Conservation (phyloP, 2,888 invertebrate species). For the Lasioglossum malachurum region DNA sequence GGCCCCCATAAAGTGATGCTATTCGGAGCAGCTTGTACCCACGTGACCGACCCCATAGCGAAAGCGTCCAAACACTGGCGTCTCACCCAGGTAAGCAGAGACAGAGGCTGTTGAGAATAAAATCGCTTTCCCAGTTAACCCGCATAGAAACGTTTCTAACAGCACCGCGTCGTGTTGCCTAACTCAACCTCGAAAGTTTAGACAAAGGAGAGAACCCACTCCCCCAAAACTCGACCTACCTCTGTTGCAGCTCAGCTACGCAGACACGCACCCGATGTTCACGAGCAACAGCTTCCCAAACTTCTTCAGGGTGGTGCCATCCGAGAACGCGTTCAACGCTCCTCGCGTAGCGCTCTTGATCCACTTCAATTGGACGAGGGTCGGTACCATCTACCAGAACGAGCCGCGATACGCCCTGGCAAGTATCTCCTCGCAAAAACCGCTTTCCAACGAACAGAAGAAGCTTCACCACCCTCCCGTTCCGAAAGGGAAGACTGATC, state of each 20-base stretch:
- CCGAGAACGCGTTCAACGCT: conserved; percentile 97
- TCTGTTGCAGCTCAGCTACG: conserved; percentile 93
- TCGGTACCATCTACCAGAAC: conserved; percentile 98
- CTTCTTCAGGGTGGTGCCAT: conserved; percentile 98
- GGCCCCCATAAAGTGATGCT: conserved; percentile 97
- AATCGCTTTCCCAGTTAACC: neutral
- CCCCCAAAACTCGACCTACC: neutral
- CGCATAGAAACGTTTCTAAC: neutral
- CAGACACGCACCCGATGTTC: conserved; percentile 99
- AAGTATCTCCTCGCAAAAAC: conserved; percentile 78
- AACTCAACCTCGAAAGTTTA: neutral
- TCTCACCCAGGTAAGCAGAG: conserved; percentile 93
- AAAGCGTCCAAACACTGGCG: conserved; percentile 99
- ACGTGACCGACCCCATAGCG: conserved; percentile 98
- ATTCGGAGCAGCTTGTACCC: conserved; percentile 98
- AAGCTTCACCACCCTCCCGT: neutral
- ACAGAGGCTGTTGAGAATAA: neutral
- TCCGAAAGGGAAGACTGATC: neutral
- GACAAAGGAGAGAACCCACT: neutral
- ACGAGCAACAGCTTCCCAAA: conserved; percentile 97
- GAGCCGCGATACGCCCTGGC: conserved; percentile 97
- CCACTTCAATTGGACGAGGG: conserved; percentile 98
- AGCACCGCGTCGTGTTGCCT: neutral
- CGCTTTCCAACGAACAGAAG: neutral
- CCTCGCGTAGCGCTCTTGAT: conserved; percentile 95